These are phyloP conservation scores for Drosophila nigricruria DNA, from an alignment of 2,888 invertebrate species.

Conservation along the genomic window DNA sequence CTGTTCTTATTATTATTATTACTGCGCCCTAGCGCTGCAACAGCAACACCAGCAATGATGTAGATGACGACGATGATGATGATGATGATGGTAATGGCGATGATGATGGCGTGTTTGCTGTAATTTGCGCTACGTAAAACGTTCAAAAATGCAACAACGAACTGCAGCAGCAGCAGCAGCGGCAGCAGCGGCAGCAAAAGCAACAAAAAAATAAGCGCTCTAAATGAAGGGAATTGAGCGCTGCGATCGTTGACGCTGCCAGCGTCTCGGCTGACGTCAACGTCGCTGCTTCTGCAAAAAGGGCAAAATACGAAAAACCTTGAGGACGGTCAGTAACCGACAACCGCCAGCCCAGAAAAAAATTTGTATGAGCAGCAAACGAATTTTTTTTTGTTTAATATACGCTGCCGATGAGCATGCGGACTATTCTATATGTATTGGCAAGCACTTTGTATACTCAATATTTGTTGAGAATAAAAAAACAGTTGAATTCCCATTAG, in stretches of 20 bases:
- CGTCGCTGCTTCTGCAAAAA: conserved; percentile 65
- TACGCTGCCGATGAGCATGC: conserved; percentile 28
- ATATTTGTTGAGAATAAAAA: neutral
- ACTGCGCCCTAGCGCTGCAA: conserved; percentile 56
- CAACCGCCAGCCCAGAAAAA: conserved; percentile 81
- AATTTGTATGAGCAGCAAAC: conserved; percentile 76
- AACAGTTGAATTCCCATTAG: too few species aligned
- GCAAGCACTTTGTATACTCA: neutral
- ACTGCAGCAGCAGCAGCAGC: conserved; percentile 52
- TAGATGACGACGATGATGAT: conserved; percentile 34
- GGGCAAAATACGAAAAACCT: conserved; percentile 82
- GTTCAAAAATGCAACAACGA: conserved; percentile 80
- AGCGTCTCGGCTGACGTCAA: conserved; percentile 23
- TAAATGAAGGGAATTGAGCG: conserved; percentile 81
- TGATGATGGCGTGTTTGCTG: conserved; percentile 83
- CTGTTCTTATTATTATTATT: conserved; percentile 60
- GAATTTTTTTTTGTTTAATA: conserved; percentile 59
- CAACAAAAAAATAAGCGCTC: conserved; percentile 67
- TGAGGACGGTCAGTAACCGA: conserved; percentile 83
- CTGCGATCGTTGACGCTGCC: conserved; percentile 76
- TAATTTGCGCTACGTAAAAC: conserved; percentile 84
- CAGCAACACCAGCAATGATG: conserved; percentile 47
- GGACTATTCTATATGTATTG: neutral
- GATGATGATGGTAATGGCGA: conserved; percentile 60
- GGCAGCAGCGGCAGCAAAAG: conserved; percentile 25